Evolutionary conservation across 1,140 invertebrate species (phyloP).

Genomic region (Scaptodrosophila lebanonensis): DNA sequence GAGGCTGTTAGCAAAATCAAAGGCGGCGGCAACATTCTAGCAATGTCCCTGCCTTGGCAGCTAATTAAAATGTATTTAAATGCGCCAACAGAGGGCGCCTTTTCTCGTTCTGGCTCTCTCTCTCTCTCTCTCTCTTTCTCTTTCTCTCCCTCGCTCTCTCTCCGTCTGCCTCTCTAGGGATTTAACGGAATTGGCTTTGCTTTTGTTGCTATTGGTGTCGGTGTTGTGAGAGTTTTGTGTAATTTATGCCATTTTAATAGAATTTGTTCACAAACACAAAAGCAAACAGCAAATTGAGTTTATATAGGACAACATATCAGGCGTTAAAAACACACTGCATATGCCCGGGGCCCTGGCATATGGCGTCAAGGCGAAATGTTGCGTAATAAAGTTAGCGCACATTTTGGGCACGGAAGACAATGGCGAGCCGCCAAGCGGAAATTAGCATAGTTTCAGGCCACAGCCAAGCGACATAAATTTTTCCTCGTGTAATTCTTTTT

Average conservation of each 20-base stretch:
- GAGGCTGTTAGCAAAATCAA: constrained; percentile 35
- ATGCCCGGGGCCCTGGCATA: no score
- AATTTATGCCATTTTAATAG: constrained; percentile 44
- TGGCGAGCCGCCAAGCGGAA: constrained; percentile 49
- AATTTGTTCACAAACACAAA: constrained; percentile 18
- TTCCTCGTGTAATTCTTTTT: no score
- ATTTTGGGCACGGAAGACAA: constrained; percentile 27
- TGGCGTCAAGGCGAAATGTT: background rate
- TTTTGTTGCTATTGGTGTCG: background rate
- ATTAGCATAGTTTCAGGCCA: constrained; percentile 64
- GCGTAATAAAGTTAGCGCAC: background rate
- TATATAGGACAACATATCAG: constrained; percentile 18
- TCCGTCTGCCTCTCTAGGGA: background rate
- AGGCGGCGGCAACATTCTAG: background rate
- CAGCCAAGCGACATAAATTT: no score
- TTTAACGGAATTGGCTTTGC: no score
- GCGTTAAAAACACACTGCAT: constrained; percentile 2
- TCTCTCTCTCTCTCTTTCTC: constrained; percentile 8
- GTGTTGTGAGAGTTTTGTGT: no score
- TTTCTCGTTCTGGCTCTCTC: background rate
- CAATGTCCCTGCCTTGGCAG: constrained; percentile 37
- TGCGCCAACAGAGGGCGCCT: constrained; percentile 25
- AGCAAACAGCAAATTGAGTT: constrained; percentile 33
- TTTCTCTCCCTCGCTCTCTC: constrained; percentile 2
- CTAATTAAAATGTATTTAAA: constrained; percentile 75